Evolutionary conservation across 2,888 invertebrate species (phyloP).

Genomic region (Apotomis betuletana): DNA sequence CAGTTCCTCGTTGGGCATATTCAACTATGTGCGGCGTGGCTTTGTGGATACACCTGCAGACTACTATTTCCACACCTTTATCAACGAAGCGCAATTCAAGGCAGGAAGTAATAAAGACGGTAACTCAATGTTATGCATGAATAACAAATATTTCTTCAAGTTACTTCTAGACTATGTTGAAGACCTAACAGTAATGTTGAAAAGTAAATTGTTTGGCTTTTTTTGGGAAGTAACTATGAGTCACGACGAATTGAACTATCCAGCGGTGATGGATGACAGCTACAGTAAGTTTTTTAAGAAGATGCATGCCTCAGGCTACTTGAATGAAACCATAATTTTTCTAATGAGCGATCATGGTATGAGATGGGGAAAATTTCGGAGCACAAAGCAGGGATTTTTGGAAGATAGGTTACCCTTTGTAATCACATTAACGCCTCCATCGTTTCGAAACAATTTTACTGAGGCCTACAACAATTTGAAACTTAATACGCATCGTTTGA

Average conservation of each 20-base stretch:
- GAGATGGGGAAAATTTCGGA: slow-evolving; percentile 90
- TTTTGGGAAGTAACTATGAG: slow-evolving; percentile 92
- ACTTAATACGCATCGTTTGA: slow-evolving; percentile 86
- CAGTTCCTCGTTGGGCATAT: neutral
- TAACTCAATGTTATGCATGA: slow-evolving; percentile 86
- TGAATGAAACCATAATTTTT: slow-evolving; percentile 87
- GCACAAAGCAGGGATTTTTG: slow-evolving; percentile 90
- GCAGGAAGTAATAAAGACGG: slow-evolving; percentile 81
- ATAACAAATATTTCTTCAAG: slow-evolving; percentile 85
- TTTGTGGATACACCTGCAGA: neutral
- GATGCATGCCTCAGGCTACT: slow-evolving; percentile 71
- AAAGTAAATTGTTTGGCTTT: slow-evolving; percentile 88
- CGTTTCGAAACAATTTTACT: slow-evolving; percentile 85
- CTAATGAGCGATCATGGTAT: slow-evolving; percentile 95
- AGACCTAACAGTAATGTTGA: slow-evolving; percentile 80
- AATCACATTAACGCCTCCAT: slow-evolving; percentile 86
- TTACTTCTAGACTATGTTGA: slow-evolving; percentile 87
- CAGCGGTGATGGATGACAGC: slow-evolving; percentile 86
- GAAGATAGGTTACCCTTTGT: slow-evolving; percentile 94
- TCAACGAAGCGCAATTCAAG: neutral
- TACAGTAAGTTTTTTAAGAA: slow-evolving; percentile 82
- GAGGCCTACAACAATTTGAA: slow-evolving; percentile 84
- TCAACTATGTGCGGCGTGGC: neutral
- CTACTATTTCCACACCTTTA: slow-evolving; percentile 4
- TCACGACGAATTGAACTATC: slow-evolving; percentile 91